phyloP scores from a whole-genome alignment of 2,113 vertebrate genomes.

The Cathartes aura region DNA sequence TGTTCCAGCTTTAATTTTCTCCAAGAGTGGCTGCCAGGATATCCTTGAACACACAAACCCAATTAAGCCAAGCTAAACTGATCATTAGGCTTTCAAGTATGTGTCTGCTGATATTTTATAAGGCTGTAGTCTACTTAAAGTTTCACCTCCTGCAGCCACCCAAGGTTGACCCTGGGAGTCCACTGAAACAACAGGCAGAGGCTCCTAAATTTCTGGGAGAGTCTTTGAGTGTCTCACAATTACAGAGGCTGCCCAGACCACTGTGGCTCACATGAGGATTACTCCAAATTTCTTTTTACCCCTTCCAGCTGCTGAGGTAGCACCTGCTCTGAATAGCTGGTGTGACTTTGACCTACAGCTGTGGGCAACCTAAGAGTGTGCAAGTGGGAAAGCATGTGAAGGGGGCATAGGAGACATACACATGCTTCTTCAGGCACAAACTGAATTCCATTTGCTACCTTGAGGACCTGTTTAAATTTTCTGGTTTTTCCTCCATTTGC shows the following conservation, averaged over 20 bases:
- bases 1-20: constrained; percentile 58
- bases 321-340: background rate
- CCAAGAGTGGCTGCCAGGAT: constrained; percentile 46
- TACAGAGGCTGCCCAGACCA: background rate
- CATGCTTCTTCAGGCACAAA: background rate
- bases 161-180: background rate
- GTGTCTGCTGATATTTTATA: constrained; percentile 67
- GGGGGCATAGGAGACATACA: background rate
- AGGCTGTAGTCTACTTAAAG: constrained; percentile 45
- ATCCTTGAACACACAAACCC: constrained; percentile 60
- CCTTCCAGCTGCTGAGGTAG: background rate
- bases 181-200: constrained; percentile 30
- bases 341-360: background rate
- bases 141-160: constrained; percentile 62
- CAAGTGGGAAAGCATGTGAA: accelerated
- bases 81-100: constrained; percentile 67
- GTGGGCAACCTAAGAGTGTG: background rate
- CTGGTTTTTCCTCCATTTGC: background rate
- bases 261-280: background rate
- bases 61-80: constrained; percentile 62
- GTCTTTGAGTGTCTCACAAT: background rate
- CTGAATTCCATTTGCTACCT: background rate
- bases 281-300: background rate
- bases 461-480: background rate
- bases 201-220: constrained; percentile 13